A percentile compares a stretch with the other conserved stretches of the same genome.
Evolutionary conservation across 2,113 vertebrate genomes (phyloP).

Genomic region (Cyphomyrus discorhynchus): DNA sequence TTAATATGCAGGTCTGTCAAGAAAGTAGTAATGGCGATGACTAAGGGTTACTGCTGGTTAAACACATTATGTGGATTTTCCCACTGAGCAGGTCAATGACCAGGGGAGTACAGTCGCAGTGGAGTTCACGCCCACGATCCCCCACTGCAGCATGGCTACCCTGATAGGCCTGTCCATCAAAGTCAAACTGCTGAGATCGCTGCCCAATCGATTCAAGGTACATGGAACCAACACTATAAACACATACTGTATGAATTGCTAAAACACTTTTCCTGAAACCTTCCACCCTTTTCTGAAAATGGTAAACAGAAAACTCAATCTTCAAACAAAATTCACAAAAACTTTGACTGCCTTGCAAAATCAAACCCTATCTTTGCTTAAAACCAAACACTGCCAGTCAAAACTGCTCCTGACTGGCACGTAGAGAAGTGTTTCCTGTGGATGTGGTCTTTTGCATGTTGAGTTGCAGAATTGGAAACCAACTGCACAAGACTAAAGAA

Average conservation of each 20-base stretch:
- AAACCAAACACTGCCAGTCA: no score
- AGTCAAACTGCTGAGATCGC: constrained; percentile 86
- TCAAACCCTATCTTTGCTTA: not conserved
- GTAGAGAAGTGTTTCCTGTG: no score
- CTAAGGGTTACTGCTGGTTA: not conserved
- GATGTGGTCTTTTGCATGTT: no score
- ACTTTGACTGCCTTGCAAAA: not conserved
- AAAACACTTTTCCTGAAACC: not conserved
- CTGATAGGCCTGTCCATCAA: constrained; percentile 94
- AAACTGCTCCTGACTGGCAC: no score
- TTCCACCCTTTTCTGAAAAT: not conserved
- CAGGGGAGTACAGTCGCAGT: constrained; percentile 67
- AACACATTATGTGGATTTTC: not conserved
- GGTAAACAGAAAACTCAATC: not conserved
- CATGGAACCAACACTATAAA: not conserved
- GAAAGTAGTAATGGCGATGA: not conserved
- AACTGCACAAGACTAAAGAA: no score
- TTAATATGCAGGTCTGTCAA: not conserved
- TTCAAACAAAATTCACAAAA: not conserved
- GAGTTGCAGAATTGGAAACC: no score
- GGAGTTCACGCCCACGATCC: constrained; percentile 92
- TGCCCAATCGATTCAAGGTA: constrained; percentile 90
- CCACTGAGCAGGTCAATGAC: constrained; percentile 69
- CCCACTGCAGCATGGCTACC: constrained; percentile 97
- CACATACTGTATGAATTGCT: not conserved